A percentile compares a stretch with the other conserved stretches of the same genome.
These are phyloP conservation scores for Mastomys natalensis DNA, from an alignment of 2,113 vertebrate genomes.

Conservation along the genomic window DNA sequence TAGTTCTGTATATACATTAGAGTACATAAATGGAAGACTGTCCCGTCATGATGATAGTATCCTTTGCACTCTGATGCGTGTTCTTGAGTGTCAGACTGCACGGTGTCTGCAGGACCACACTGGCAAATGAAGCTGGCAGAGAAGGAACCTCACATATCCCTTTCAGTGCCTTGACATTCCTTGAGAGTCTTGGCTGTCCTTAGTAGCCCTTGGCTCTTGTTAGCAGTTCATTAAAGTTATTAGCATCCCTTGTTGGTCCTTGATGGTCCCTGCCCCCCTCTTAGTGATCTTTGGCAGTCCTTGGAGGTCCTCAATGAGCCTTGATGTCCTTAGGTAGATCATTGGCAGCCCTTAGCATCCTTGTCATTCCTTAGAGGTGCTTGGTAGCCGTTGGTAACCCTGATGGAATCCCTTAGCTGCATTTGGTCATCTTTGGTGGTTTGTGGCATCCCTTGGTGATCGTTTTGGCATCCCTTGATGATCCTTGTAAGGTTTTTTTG, in stretches of 20 bases:
- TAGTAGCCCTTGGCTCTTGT: background rate
- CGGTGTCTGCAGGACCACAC: rapidly evolving
- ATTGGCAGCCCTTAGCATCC: background rate
- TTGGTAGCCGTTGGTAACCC: background rate
- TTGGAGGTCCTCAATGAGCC: background rate
- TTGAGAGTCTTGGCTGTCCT: background rate
- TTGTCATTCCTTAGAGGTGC: background rate
- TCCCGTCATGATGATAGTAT: rapidly evolving
- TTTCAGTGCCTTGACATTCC: background rate
- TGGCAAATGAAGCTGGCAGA: background rate
- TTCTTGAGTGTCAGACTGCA: background rate
- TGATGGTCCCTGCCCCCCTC: background rate
- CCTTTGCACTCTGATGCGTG: background rate
- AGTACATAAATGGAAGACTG: rapidly evolving
- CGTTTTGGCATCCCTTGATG: background rate
- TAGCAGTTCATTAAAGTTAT: background rate
- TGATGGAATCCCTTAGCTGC: background rate
- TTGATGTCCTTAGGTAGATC: background rate
- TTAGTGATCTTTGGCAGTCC: no score
- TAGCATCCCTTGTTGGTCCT: no score
- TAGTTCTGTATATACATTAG: background rate
- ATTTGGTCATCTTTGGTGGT: background rate
- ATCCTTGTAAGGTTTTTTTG: rapidly evolving
- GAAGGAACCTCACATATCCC: background rate
- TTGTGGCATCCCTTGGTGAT: background rate